Evolutionary conservation across 2,113 vertebrate species (phyloP).

Genomic region (Ceratotherium simum): DNA sequence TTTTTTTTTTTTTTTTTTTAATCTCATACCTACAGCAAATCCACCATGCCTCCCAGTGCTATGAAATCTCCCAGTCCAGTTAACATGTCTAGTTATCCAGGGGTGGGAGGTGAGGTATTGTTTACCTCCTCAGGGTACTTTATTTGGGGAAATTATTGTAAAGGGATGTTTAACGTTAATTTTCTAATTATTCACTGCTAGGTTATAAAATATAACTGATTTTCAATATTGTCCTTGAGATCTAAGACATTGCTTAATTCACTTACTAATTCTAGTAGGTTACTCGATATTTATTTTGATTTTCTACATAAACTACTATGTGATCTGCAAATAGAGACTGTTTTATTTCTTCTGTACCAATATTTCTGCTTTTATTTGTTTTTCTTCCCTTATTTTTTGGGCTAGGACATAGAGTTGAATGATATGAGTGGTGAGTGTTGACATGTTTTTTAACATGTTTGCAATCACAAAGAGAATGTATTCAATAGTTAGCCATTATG

Average conservation of each 20-base stretch:
- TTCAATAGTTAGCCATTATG: background rate
- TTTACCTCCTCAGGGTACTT: background rate
- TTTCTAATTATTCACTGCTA: background rate
- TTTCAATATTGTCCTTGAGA: no score
- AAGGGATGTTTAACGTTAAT: background rate
- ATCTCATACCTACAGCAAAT: background rate
- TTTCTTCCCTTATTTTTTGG: background rate
- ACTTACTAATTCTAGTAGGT: background rate
- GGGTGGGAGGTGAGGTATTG: background rate
- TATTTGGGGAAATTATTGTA: background rate
- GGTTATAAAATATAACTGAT: background rate
- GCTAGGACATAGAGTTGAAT: background rate
- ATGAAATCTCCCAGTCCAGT: no score
- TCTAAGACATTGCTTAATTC: background rate
- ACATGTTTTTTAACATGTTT: background rate
- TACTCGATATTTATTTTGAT: background rate
- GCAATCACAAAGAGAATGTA: background rate
- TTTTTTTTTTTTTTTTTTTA: no score
- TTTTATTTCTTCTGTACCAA: background rate
- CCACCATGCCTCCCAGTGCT: background rate
- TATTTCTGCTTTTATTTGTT: background rate
- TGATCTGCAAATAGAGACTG: no score
- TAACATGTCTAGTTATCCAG: background rate
- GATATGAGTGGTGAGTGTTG: background rate
- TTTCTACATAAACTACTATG: background rate